phyloP scores from a whole-genome alignment of 2,888 invertebrate genomes.

The Dryococelus australis region DNA sequence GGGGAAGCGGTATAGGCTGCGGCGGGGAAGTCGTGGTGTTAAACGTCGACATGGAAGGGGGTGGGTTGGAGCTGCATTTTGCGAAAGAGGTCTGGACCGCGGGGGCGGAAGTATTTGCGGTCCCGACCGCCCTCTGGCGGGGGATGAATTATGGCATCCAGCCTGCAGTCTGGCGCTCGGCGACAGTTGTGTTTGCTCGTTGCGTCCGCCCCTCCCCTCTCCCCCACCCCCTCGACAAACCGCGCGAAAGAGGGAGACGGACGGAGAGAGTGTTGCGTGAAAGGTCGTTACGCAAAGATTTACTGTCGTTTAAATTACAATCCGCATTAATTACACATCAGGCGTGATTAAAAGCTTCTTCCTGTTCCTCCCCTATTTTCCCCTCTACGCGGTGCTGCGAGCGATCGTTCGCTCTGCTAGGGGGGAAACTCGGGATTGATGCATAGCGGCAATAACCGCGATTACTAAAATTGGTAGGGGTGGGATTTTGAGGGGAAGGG shows the following conservation, averaged over 20 bases:
- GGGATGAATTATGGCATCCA: not conserved
- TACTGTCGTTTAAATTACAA: slow-evolving; percentile 7
- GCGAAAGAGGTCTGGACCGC: not conserved
- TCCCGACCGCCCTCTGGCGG: not conserved
- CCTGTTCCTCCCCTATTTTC: not conserved
- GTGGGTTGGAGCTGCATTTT: not conserved
- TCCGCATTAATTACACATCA: slow-evolving; percentile 16
- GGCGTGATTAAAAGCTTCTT: slow-evolving; percentile 5
- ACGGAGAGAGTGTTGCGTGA: not conserved
- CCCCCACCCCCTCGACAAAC: too few relatives aligned
- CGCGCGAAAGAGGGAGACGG: not conserved
- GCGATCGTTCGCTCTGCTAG: not conserved
- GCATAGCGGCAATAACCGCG: slow-evolving; percentile 1
- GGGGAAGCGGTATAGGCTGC: too few relatives aligned
- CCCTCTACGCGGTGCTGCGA: not conserved
- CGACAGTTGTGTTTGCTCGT: not conserved
- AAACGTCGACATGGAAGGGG: too few relatives aligned
- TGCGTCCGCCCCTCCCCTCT: too few relatives aligned
- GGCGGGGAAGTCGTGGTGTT: too few relatives aligned
- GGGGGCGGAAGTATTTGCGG: not conserved
- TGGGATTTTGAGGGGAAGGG: not conserved
- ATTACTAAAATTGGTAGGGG: not conserved
- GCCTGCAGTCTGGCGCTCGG: not conserved
- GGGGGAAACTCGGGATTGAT: not conserved
- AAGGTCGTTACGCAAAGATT: not conserved